Conservation (phyloP, 1,140 invertebrate genomes). For the Agrilus planipennis region DNA sequence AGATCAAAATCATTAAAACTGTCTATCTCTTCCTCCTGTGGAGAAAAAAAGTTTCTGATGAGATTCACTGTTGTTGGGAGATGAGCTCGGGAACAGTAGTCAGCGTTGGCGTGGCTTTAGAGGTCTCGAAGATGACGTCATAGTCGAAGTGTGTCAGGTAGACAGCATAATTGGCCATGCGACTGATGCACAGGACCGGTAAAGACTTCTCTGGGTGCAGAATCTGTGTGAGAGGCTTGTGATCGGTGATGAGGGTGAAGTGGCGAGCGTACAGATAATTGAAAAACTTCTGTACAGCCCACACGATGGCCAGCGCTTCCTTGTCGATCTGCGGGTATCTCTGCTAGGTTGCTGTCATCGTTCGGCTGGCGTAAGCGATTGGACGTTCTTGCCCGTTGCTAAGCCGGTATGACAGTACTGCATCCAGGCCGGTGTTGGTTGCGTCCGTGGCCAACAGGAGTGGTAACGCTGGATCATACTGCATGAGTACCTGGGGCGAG, state of each 20-base stretch:
- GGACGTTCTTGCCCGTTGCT: constrained; percentile 13
- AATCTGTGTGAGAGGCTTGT: constrained; percentile 23
- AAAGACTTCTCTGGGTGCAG: constrained; percentile 11
- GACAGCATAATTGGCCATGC: constrained; percentile 19
- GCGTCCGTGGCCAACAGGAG: constrained; percentile 26
- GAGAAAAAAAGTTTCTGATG: too few species aligned
- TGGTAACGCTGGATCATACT: too few species aligned
- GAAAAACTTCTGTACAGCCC: constrained; percentile 31
- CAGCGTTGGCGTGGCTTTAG: too few species aligned
- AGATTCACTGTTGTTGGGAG: too few species aligned
- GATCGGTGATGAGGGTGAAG: constrained; percentile 1
- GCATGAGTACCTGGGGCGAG: too few species aligned
- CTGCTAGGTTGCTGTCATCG: constrained; percentile 26
- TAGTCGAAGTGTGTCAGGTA: constrained; percentile 19
- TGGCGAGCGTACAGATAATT: constrained; percentile 17
- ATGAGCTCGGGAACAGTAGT: too few species aligned
- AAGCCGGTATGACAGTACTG: constrained; percentile 7
- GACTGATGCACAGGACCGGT: constrained; percentile 3
- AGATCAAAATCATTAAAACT: too few species aligned
- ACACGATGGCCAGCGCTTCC: constrained; percentile 38
- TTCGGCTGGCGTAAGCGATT: constrained; percentile 28
- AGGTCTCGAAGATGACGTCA: constrained; percentile 12
- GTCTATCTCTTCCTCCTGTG: too few species aligned
- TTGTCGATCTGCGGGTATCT: constrained; percentile 39
- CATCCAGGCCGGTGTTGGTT: constrained; percentile 11